phyloP scores from a whole-genome alignment of 35 echinoderm and acorn worm genomes.

The Chiridota heheva region DNA sequence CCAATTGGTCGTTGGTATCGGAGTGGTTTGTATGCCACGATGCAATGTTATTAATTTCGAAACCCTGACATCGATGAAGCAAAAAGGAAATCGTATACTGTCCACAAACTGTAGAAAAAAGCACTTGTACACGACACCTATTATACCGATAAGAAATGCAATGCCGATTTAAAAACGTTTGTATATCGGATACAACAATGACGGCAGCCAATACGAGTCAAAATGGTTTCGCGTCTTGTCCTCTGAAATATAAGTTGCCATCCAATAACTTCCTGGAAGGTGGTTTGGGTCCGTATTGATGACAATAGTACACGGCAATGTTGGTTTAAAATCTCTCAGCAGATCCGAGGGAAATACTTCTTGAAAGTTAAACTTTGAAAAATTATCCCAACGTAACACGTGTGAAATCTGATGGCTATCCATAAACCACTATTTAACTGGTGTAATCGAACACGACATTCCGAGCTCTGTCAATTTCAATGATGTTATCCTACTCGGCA shows the following conservation, averaged over 20 bases:
- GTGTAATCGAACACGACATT: slow-evolving; percentile 59
- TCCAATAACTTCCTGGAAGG: slow-evolving; percentile 30
- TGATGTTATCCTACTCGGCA: slow-evolving; percentile 6
- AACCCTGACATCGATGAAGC: too few relatives aligned
- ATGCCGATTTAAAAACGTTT: background rate
- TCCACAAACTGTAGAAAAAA: slow-evolving; percentile 27
- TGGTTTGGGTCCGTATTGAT: slow-evolving; percentile 20
- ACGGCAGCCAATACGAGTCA: slow-evolving; percentile 23
- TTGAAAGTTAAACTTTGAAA: slow-evolving; percentile 1
- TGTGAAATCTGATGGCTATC: slow-evolving; percentile 28
- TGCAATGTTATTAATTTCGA: too few relatives aligned
- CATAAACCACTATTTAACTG: slow-evolving; percentile 19
- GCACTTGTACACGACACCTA: background rate
- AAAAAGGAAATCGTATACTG: slow-evolving; percentile 45
- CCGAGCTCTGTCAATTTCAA: slow-evolving; percentile 26
- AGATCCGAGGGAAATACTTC: slow-evolving; percentile 51
- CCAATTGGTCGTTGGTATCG: too few relatives aligned
- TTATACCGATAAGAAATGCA: background rate
- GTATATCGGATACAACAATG: background rate
- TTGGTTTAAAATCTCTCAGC: background rate
- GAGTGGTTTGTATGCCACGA: too few relatives aligned
- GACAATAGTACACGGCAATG: background rate
- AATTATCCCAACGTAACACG: background rate
- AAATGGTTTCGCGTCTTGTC: slow-evolving; percentile 6
- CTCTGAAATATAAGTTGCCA: slow-evolving; percentile 31